Evolutionary conservation across 1,140 invertebrate genomes (phyloP).

Genomic region (Heliothis subflexa): DNA sequence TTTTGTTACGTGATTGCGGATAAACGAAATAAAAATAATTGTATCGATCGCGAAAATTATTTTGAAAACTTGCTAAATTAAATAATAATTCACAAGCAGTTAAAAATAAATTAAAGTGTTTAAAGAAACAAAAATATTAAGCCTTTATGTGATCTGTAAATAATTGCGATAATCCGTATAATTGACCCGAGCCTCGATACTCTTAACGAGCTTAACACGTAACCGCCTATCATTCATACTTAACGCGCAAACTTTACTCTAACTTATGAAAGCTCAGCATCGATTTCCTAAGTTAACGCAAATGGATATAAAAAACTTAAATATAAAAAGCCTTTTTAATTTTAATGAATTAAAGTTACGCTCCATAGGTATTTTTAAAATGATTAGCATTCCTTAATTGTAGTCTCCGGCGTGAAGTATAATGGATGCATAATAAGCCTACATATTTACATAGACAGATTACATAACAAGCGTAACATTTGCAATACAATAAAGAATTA

Average conservation of each 20-base stretch:
- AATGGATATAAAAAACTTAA: background rate
- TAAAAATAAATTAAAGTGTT: background rate
- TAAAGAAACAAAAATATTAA: too few relatives aligned
- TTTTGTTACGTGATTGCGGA: background rate
- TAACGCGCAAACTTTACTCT: background rate
- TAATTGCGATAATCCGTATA: conserved; percentile 23
- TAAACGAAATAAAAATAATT: background rate
- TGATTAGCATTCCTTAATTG: background rate
- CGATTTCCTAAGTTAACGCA: conserved; percentile 22
- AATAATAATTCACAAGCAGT: background rate
- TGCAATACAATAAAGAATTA: conserved; percentile 12
- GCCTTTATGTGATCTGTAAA: background rate
- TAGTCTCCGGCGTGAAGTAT: conserved; percentile 17
- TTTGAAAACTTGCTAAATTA: background rate
- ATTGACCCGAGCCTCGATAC: conserved; percentile 6
- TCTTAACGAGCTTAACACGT: background rate
- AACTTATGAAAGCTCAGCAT: conserved; percentile 22
- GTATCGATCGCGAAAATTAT: conserved; percentile 3
- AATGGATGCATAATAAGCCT: conserved; percentile 24
- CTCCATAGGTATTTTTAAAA: background rate
- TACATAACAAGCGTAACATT: background rate
- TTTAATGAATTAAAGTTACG: background rate
- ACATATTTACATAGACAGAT: conserved; percentile 1
- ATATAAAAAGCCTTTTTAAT: background rate
- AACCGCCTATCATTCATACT: conserved; percentile 37